Percentiles rank a stretch among this genome's conserved stretches.
phyloP scores from a whole-genome alignment of 1,140 invertebrate genomes.

The Physella acuta region DNA sequence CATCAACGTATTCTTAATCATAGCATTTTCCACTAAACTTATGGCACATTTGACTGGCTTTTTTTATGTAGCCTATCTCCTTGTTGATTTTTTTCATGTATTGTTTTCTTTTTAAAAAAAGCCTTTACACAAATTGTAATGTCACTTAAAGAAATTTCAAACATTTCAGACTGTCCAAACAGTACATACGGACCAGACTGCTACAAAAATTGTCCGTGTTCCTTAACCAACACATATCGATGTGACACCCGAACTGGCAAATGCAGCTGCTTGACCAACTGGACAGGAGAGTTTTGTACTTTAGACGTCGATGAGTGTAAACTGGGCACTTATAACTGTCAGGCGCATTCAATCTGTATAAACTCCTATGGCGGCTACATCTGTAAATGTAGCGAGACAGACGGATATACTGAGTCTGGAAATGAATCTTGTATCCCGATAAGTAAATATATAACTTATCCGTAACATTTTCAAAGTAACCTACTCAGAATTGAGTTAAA shows the following conservation, averaged over 20 bases:
- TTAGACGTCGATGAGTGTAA: background rate
- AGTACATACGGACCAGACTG: background rate
- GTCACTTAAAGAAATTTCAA: no score
- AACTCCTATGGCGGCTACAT: background rate
- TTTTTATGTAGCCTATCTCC: no score
- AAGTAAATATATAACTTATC: no score
- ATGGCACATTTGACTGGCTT: no score
- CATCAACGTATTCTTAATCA: no score
- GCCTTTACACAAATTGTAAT: no score
- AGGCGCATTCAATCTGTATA: background rate
- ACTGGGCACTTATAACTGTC: background rate
- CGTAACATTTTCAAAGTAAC: no score
- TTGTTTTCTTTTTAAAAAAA: no score
- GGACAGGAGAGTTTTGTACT: background rate
- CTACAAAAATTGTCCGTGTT: background rate
- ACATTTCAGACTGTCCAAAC: no score
- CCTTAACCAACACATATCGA: background rate
- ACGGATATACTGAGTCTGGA: background rate
- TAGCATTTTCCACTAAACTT: no score
- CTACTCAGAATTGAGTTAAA: no score
- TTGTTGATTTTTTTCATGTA: no score
- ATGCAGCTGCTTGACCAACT: background rate
- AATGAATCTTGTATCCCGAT: background rate
- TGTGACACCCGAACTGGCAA: background rate
- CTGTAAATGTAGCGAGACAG: background rate